Evolutionary conservation across 2,113 vertebrate species (phyloP), one percentile per base, ranked within the genome.

Genomic region (Marmota flaviventris): DNA sequence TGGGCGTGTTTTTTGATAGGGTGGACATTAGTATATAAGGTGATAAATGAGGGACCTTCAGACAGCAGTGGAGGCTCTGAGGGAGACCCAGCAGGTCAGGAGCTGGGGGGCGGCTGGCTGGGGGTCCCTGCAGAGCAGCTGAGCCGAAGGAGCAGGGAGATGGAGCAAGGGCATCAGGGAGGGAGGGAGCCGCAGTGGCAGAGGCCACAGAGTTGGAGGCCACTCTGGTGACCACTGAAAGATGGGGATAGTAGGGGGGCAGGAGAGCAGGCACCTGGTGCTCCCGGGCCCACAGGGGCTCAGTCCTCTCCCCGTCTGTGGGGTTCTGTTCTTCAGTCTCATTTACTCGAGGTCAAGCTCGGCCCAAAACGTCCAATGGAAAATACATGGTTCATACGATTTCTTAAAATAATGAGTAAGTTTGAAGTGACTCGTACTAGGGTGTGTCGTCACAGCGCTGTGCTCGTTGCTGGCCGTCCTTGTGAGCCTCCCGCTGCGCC

Each of bases 31-130:
- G 8, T n/a, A 4, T 2, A 14, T 14, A 17, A 78, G 84, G 65
- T 27, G 4, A 14, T 37, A 45, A 34, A 24, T 0, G 0, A 14
- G 20, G 2, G 3, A 27, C 6, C 67, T 78, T 78, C 61, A 77
- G 63, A 22, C 18, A 18, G 51, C 0, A 6, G 1, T 32, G 42
- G 24, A 51, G n/a, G 86, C 45, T 27, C 1, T 0, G 37, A 16
- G 63, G 81, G 37, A 16, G 24, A 25, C 20, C 16, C 63, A 7
- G 51, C 51, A 53, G 51, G 51, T 14, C 14, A 4, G 51, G 48
- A 51, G 1, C 25, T 22, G 27, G 7, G 29, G 5, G 34, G 70
- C 10, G 10, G 39, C 1, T 2, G 29, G 34, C 14, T 48, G 42
- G 34, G 70, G n/a, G 92, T 42, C 18, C 45, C 32, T 14, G 32